phyloP scores from a whole-genome alignment of 2,797 vertebrate genomes.

The Discoglossus pictus region DNA sequence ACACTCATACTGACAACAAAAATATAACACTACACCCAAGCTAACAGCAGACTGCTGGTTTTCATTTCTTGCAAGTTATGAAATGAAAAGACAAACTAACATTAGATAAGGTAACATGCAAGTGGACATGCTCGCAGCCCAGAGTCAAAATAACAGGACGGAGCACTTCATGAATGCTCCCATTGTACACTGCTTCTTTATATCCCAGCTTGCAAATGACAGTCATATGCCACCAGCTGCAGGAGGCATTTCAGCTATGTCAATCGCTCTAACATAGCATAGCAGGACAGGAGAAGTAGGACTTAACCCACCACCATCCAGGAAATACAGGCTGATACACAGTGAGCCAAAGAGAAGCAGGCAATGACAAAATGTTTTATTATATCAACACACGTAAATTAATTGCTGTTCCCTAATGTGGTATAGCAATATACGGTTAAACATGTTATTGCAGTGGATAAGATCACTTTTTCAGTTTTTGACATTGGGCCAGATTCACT shows the following conservation, averaged over 20 bases:
- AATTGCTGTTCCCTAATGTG: no score
- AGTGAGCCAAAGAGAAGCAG: no score
- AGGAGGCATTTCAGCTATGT: slow-evolving; percentile 66
- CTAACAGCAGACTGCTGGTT: slow-evolving; percentile 4
- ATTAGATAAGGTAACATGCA: slow-evolving; percentile 62
- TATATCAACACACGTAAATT: no score
- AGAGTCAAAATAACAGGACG: slow-evolving; percentile 64
- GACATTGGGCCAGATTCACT: no score
- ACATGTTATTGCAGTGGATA: no score
- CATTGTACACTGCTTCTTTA: slow-evolving; percentile 57
- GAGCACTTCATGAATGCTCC: slow-evolving; percentile 62
- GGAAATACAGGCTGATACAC: background rate
- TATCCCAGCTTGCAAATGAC: slow-evolving; percentile 64
- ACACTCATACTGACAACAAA: background rate
- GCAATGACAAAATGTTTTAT: no score
- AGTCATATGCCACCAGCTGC: slow-evolving; percentile 72
- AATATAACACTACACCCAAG: background rate
- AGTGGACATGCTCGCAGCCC: slow-evolving; percentile 57
- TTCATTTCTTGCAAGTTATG: slow-evolving; percentile 40
- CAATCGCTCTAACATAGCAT: slow-evolving; percentile 44
- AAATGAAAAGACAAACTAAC: slow-evolving; percentile 60
- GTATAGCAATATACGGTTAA: no score
- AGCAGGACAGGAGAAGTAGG: slow-evolving; percentile 7
- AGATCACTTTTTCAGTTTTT: no score
- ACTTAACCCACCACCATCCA: slow-evolving; percentile 24